Percentiles rank a stretch among this genome's conserved stretches.
Conservation (phyloP, 2,888 invertebrate species). For the Euproctis similis region DNA sequence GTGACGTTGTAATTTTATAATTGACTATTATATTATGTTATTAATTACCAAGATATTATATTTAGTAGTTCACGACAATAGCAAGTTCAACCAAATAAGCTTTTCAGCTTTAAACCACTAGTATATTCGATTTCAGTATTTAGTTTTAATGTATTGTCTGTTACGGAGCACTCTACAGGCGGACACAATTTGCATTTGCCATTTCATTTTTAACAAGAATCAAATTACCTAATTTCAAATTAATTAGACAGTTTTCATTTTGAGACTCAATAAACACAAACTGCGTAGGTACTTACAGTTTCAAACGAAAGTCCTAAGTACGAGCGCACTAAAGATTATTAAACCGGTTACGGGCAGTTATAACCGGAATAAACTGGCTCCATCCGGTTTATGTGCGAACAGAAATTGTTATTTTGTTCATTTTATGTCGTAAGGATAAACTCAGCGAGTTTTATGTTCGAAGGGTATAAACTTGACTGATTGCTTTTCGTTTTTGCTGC, state of each 20-base stretch:
- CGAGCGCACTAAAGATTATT: conserved; percentile 19
- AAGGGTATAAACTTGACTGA: conserved; percentile 2
- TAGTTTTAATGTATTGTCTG: too few species aligned
- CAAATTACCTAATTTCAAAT: background rate
- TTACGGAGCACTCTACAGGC: too few species aligned
- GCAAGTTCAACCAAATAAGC: too few species aligned
- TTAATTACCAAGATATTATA: too few species aligned
- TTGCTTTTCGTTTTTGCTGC: background rate
- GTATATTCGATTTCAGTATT: too few species aligned
- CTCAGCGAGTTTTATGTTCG: conserved; percentile 4
- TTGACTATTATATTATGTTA: too few species aligned
- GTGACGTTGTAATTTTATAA: too few species aligned
- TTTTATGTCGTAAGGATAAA: conserved; percentile 6
- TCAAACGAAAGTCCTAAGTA: conserved; percentile 14
- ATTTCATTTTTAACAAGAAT: too few species aligned
- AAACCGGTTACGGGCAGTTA: conserved; percentile 19
- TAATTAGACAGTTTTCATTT: conserved; percentile 5
- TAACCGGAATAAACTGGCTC: conserved; percentile 19
- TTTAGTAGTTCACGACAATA: too few species aligned
- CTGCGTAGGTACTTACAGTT: conserved; percentile 7
- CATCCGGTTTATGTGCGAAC: conserved; percentile 17
- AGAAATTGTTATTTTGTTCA: conserved; percentile 21
- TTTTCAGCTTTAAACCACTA: too few species aligned
- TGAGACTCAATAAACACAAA: conserved; percentile 12
- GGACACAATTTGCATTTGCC: too few species aligned